Evolutionary conservation across 2,113 vertebrate species (phyloP), one percentile per base, ranked within the genome.

Genomic region (Bungarus multicinctus): DNA sequence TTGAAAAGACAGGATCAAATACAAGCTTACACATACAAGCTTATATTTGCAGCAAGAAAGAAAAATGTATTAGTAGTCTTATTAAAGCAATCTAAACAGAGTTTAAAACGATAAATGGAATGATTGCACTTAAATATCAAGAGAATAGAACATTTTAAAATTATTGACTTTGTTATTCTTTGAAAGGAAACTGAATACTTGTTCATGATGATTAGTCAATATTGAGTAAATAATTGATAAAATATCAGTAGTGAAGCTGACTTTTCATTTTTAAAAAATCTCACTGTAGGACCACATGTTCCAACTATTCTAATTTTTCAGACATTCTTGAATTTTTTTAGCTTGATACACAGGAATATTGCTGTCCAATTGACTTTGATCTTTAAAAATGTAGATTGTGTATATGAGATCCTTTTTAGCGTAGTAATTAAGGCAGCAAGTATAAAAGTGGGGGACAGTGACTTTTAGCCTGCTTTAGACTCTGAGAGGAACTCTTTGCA

Each of bases 1-100:
- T 64, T 94, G 52, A 91, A 93, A 88, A 96, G n/a, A 92, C 22
- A 86, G 9, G 50, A 52, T 52, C 30, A 6, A 88, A 50, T 90
- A 43, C 45, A 50, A 50, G 47, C 47, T 50, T 50, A 50, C 90
- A 52, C 12, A 14, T 53, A 55, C n/a, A 88, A 52, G 30, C 22
- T 34, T 23, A 23, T 88, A 55, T 34, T 23, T 4, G 47, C 25
- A 55, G 30, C 30, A 88, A 53, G n/a, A 54, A 58, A 58, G 57
- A 53, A 18, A 55, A 88, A 22, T 88, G 30, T 23, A 88, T 30
- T 30, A 91, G 27, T 39, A 2, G 81, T 47, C 52, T 55, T 88
- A 60, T 6, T 55, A 93, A 18, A 39, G 53, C 18, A 60, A 34
- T 90, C 10, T 94, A 85, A 87, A 25, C 91, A 86, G 55, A 54